A percentile compares a stretch with the other conserved stretches of the same genome.
Conservation (phyloP, 2,888 invertebrate species). For the Erebia aethiops region DNA sequence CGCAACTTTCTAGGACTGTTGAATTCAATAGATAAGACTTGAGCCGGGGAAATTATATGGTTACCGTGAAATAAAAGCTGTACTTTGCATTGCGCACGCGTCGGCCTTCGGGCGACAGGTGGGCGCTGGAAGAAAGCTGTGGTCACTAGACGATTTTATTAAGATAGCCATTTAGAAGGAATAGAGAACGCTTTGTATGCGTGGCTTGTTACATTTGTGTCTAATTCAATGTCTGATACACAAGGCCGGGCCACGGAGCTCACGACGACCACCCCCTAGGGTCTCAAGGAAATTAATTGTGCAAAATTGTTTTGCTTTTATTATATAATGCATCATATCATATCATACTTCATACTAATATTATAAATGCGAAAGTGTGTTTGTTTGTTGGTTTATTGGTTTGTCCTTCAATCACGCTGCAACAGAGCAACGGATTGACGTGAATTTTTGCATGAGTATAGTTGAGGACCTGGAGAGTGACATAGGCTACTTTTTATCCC, state of each 20-base stretch:
- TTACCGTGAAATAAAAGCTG: slow-evolving; percentile 17
- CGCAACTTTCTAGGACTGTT: not conserved
- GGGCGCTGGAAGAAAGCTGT: slow-evolving; percentile 51
- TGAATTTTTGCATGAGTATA: no score
- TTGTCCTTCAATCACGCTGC: no score
- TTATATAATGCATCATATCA: no score
- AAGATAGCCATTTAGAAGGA: slow-evolving; percentile 48
- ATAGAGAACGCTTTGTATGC: slow-evolving; percentile 34
- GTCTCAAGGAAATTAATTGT: not conserved
- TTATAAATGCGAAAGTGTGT: no score
- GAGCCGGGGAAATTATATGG: slow-evolving; percentile 16
- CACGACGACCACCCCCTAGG: not conserved
- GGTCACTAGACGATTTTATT: slow-evolving; percentile 54
- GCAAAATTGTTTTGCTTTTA: not conserved
- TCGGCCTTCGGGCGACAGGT: slow-evolving; percentile 49
- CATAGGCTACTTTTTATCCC: no score
- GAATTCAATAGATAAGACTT: slow-evolving; percentile 17
- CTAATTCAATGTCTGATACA: slow-evolving; percentile 23
- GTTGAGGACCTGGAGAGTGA: no score
- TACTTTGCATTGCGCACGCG: slow-evolving; percentile 28
- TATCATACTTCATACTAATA: no score
- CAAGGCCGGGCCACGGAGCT: not conserved
- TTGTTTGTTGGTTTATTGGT: no score
- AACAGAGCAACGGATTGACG: no score
- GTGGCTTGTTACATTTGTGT: slow-evolving; percentile 16